Conservation (phyloP, 2,888 invertebrate species). For the Amphipyra tragopoginis region DNA sequence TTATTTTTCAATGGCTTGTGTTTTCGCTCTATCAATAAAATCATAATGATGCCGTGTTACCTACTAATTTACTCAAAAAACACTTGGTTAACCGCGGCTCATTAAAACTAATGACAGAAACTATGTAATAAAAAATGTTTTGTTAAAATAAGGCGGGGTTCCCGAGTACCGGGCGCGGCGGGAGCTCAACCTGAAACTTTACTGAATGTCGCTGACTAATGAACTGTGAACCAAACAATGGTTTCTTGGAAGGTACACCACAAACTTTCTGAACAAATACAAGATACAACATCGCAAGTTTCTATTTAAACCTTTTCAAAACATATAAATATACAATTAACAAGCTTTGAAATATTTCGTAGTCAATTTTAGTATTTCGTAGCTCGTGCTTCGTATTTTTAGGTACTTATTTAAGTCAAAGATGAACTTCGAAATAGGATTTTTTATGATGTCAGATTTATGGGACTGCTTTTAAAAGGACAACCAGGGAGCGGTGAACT, state of each 20-base stretch:
- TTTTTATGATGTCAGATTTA: constrained; percentile 49
- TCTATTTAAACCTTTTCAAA: constrained; percentile 9
- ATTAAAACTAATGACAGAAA: constrained; percentile 34
- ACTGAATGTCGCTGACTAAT: constrained; percentile 83
- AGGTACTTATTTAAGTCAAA: constrained; percentile 5
- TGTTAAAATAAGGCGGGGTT: constrained; percentile 51
- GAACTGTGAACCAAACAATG: constrained; percentile 86
- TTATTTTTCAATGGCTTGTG: no score
- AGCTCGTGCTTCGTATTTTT: constrained; percentile 2
- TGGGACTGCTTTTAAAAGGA: constrained; percentile 27
- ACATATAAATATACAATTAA: constrained; percentile 11
- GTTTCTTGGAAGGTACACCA: constrained; percentile 63
- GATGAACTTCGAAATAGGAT: constrained; percentile 43
- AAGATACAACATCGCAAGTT: constrained; percentile 13
- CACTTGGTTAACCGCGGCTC: background rate
- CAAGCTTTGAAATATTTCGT: background rate
- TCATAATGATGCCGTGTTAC: background rate
- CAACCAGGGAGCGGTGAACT: constrained; percentile 14
- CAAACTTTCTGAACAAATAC: constrained; percentile 63
- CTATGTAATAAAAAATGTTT: constrained; percentile 6
- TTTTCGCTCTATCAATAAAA: background rate
- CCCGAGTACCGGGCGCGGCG: constrained; percentile 74
- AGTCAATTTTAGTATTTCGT: background rate
- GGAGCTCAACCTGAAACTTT: constrained; percentile 74
- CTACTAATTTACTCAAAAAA: background rate